A percentile compares a stretch with the other conserved stretches of the same genome.
Conservation (phyloP, 2,888 invertebrate species). For the Ditylenchus weischeri region DNA sequence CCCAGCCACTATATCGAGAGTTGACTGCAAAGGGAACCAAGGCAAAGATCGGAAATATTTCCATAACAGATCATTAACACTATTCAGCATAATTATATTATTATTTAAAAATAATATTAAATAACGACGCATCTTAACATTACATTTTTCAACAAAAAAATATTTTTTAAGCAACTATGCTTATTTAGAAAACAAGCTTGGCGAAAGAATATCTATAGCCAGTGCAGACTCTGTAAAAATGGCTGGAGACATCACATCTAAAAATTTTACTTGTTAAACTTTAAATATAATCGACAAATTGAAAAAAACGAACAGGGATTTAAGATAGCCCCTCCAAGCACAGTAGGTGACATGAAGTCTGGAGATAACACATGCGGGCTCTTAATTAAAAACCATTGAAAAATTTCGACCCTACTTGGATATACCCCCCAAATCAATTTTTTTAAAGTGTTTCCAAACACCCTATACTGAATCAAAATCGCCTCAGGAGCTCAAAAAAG, state of each 20-base stretch:
- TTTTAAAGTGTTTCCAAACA: no score
- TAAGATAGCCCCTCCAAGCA: conserved; percentile 38
- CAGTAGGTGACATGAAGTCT: conserved; percentile 43
- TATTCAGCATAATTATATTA: not conserved
- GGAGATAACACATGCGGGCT: conserved; percentile 40
- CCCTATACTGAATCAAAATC: no score
- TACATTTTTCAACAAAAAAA: no score
- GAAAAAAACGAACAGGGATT: conserved; percentile 16
- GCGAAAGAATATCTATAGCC: conserved; percentile 5
- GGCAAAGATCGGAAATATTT: not conserved
- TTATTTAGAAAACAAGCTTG: not conserved
- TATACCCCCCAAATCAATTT: no score
- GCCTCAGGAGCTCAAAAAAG: no score
- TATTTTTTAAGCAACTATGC: no score
- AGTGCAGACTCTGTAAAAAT: conserved; percentile 11
- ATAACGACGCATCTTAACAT: no score
- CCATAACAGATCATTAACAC: not conserved
- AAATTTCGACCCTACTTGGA: no score
- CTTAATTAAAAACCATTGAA: not conserved
- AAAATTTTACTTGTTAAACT: not conserved
- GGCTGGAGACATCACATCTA: conserved; percentile 15
- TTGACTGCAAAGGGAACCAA: no score
- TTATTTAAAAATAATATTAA: no score
- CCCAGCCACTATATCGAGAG: no score
- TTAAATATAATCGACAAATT: not conserved